A percentile compares a stretch with the other conserved stretches of the same genome.
phyloP scores from a whole-genome alignment of 2,888 invertebrate species.

The Petrolisthes manimaculis region DNA sequence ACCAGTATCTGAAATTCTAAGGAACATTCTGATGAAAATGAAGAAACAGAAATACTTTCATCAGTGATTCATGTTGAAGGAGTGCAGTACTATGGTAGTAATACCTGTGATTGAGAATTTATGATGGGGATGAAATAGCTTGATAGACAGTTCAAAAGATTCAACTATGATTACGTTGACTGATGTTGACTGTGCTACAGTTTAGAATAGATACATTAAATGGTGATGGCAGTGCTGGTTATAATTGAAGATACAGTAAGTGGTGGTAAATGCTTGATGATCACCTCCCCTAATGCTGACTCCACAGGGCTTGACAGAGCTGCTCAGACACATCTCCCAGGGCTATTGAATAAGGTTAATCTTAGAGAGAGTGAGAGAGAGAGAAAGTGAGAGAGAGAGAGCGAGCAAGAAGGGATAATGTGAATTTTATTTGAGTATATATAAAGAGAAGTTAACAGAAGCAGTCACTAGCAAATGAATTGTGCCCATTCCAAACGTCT shows the following conservation, averaged over 20 bases:
- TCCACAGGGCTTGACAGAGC: constrained; percentile 36
- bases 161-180: too few relatives aligned
- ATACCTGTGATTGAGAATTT: too few relatives aligned
- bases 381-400: background rate
- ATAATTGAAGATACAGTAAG: background rate
- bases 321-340: constrained; percentile 49
- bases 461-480: constrained; percentile 49
- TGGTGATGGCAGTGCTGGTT: too few relatives aligned
- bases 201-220: too few relatives aligned
- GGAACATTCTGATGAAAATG: too few relatives aligned
- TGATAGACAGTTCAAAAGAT: too few relatives aligned
- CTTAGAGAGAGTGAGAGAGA: constrained; percentile 6
- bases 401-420: constrained; percentile 17
- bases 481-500: constrained; percentile 62
- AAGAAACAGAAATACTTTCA: too few relatives aligned
- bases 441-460: constrained; percentile 34
- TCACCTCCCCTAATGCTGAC: constrained; percentile 7
- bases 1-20: too few relatives aligned
- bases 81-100: too few relatives aligned
- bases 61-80: too few relatives aligned
- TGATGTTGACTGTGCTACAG: too few relatives aligned
- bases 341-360: constrained; percentile 60
- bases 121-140: too few relatives aligned
- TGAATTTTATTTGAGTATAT: constrained; percentile 51
- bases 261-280: constrained; percentile 16